Evolutionary conservation across 2,113 vertebrate genomes (phyloP).

Genomic region (Sander vitreus): DNA sequence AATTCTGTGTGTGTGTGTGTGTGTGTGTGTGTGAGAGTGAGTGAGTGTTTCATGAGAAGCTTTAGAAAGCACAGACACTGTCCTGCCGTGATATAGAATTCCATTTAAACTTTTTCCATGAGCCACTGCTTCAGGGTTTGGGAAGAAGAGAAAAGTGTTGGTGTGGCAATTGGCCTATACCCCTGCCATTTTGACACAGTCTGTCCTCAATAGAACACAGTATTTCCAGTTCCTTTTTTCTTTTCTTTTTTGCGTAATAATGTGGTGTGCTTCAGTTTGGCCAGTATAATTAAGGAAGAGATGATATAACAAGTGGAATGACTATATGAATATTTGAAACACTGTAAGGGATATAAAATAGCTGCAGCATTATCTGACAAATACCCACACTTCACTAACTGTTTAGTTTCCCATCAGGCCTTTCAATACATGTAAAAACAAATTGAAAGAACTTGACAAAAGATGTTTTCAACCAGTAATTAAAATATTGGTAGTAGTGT

Average conservation of each 20-base stretch:
- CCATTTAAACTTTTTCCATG: slow-evolving; percentile 55
- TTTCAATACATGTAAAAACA: background rate
- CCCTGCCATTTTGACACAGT: slow-evolving; percentile 37
- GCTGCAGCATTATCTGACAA: background rate
- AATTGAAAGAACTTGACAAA: background rate
- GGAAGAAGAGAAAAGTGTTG: slow-evolving; percentile 22
- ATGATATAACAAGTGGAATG: background rate
- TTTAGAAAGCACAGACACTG: slow-evolving; percentile 44
- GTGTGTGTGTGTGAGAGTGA: slow-evolving; percentile 15
- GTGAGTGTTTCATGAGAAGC: slow-evolving; percentile 40
- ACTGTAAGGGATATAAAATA: background rate
- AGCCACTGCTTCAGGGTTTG: slow-evolving; percentile 34
- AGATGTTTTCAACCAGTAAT: background rate
- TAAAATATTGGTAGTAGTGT: background rate
- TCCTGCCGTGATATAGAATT: slow-evolving; percentile 61
- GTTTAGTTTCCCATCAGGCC: background rate
- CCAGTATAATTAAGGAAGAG: background rate
- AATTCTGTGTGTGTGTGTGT: slow-evolving; percentile 34
- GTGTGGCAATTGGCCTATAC: slow-evolving; percentile 35
- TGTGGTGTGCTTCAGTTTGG: slow-evolving; percentile 37
- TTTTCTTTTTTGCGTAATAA: slow-evolving; percentile 19
- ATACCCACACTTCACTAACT: background rate
- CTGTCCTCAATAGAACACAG: slow-evolving; percentile 48
- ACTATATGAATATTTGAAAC: background rate
- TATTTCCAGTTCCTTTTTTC: slow-evolving; percentile 20